Evolutionary conservation across 2,888 invertebrate species (phyloP).

Genomic region (Lobophora halterata): DNA sequence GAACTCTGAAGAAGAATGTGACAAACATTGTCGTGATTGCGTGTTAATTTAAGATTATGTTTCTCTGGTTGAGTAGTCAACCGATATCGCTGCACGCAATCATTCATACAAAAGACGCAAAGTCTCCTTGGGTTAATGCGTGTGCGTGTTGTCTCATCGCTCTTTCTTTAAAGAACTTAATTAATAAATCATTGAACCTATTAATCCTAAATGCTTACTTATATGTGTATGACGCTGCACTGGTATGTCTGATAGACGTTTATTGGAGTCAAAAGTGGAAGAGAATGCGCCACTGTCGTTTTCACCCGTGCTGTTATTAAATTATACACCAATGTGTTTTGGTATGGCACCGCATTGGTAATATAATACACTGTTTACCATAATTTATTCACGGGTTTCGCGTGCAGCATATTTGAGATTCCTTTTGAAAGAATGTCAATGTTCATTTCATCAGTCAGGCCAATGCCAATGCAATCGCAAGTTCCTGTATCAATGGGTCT

Average conservation of each 20-base stretch:
- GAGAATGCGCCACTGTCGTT: slow-evolving; percentile 5
- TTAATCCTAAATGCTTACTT: no score
- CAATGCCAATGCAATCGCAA: slow-evolving; percentile 32
- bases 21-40: slow-evolving; percentile 36
- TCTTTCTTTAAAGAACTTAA: no score
- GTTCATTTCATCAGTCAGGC: slow-evolving; percentile 22
- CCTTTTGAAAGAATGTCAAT: slow-evolving; percentile 14
- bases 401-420: slow-evolving; percentile 2
- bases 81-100: slow-evolving; percentile 3
- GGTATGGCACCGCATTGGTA: background rate
- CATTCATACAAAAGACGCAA: background rate
- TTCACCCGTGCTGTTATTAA: background rate
- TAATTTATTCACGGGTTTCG: slow-evolving; percentile 9
- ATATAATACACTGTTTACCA: slow-evolving; percentile 3
- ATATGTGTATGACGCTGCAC: no score
- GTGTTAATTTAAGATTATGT: slow-evolving; percentile 11
- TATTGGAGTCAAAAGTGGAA: slow-evolving; percentile 9
- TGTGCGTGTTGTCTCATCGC: no score
- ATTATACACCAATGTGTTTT: background rate
- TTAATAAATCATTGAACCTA: no score
- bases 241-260: slow-evolving; percentile 9
- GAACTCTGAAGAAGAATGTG: slow-evolving; percentile 36
- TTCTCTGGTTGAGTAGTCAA: slow-evolving; percentile 11
- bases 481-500: no score
- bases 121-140: no score